Evolutionary conservation across 2,113 vertebrate genomes (phyloP).

Genomic region (Onychorhynchus coronatus): DNA sequence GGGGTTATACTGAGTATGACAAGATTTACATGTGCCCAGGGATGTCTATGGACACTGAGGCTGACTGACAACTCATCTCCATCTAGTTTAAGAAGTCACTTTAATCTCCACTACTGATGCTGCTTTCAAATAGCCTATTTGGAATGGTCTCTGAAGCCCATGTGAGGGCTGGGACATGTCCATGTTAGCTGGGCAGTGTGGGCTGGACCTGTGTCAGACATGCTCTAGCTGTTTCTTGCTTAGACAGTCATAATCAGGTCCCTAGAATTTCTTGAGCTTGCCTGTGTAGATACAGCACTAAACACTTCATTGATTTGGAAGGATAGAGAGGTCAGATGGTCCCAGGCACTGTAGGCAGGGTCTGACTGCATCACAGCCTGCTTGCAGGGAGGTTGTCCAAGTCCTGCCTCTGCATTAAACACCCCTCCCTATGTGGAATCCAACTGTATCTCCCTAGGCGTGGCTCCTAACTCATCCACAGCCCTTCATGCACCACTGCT

Average conservation of each 20-base stretch:
- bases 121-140: background rate
- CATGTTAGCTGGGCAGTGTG: accelerated
- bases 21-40: background rate
- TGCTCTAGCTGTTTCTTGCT: background rate
- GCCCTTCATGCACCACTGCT: background rate
- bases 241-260: background rate
- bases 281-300: accelerated
- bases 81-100: background rate
- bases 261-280: background rate
- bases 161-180: background rate
- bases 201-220: background rate
- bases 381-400: background rate
- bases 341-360: too few species aligned
- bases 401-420: background rate
- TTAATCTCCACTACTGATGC: background rate
- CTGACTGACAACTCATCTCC: background rate
- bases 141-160: background rate
- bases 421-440: background rate
- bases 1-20: background rate
- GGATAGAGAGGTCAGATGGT: background rate
- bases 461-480: background rate
- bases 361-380: background rate
- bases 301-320: background rate
- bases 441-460: background rate
- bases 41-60: background rate